These are phyloP conservation scores for Danio tinwini DNA, from an alignment of 2,797 vertebrate genomes.

Conservation along the genomic window DNA sequence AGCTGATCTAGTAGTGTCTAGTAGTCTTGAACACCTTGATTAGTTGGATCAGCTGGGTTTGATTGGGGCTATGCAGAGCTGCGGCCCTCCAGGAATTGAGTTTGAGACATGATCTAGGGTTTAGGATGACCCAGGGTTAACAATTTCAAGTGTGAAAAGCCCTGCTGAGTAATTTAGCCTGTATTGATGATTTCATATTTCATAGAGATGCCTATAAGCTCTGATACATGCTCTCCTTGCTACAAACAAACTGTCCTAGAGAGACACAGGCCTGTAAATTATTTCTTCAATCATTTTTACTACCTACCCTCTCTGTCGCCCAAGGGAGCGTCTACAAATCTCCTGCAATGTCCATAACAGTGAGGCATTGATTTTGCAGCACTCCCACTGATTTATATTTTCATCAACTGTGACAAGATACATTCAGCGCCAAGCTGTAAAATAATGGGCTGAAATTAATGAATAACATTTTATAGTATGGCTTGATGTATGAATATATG, in stretches of 20 bases:
- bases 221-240: conserved; percentile 36
- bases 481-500: neutral
- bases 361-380: conserved; percentile 17
- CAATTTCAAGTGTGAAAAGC: no score
- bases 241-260: conserved; percentile 22
- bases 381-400: conserved; percentile 3
- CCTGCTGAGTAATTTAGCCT: neutral
- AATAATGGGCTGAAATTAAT: neutral
- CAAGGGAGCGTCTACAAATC: conserved; percentile 57
- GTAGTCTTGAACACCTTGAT: no score
- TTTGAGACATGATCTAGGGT: no score
- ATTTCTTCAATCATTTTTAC: conserved; percentile 67
- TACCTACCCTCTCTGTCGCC: conserved; percentile 3
- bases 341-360: conserved; percentile 42
- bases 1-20: no score
- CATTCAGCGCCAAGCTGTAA: neutral
- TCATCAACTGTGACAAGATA: neutral
- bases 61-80: no score
- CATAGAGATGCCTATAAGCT: conserved; percentile 36
- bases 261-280: conserved; percentile 68
- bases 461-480: neutral
- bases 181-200: conserved; percentile 8
- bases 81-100: no score
- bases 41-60: no score
- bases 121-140: no score